phyloP scores from a whole-genome alignment of 1,140 invertebrate species.

The Brachionus plicatilis region DNA sequence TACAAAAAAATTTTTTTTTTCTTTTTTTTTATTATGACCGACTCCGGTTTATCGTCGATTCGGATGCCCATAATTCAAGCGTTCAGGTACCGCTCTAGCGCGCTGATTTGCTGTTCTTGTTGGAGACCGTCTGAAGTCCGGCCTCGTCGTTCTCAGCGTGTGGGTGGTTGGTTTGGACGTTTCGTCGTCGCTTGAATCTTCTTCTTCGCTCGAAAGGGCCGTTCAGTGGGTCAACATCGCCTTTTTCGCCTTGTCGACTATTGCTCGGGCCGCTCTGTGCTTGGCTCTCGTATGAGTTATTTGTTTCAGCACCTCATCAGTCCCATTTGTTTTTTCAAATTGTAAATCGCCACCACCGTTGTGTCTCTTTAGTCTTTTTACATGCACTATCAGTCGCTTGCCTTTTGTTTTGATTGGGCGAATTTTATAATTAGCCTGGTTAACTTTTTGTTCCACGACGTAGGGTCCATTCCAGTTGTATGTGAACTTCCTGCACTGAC shows the following conservation, averaged over 20 bases:
- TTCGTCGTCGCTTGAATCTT: too few relatives aligned
- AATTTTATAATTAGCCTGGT: background rate
- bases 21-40: background rate
- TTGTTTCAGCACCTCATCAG: too few relatives aligned
- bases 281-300: too few relatives aligned
- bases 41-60: background rate
- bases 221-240: too few relatives aligned
- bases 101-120: background rate
- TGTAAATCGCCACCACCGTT: background rate
- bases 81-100: background rate
- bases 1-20: background rate
- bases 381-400: background rate
- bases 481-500: background rate
- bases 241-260: too few relatives aligned
- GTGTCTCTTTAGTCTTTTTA: background rate
- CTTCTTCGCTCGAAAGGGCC: too few relatives aligned
- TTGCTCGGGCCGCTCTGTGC: too few relatives aligned
- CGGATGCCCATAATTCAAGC: background rate
- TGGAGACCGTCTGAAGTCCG: background rate
- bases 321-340: too few relatives aligned
- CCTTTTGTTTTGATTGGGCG: background rate
- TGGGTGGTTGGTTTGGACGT: too few relatives aligned
- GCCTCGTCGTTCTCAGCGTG: too few relatives aligned
- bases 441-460: background rate
- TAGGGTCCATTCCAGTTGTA: background rate